These are phyloP conservation scores for Micronycteris hirsuta DNA, from an alignment of 2,113 vertebrate species.

Conservation along the genomic window DNA sequence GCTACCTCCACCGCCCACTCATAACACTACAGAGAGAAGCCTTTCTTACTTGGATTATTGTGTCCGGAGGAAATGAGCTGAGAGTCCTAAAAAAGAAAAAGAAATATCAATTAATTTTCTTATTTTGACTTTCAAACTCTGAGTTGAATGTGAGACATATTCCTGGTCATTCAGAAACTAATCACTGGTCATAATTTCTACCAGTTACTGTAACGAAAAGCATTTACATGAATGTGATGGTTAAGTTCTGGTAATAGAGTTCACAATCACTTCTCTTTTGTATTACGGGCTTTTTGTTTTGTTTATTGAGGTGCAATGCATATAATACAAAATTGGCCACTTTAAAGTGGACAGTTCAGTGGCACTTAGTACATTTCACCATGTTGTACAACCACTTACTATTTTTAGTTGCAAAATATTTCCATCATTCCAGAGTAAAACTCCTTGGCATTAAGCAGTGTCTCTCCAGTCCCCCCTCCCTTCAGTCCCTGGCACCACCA, in stretches of 20 bases:
- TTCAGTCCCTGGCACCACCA: neutral
- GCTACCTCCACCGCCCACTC: too few relatives aligned
- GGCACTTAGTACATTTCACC: neutral
- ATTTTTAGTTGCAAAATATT: neutral
- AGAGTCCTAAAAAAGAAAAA: constrained; percentile 84
- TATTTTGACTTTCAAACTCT: constrained; percentile 8
- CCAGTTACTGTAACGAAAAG: neutral
- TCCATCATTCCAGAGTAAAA: neutral
- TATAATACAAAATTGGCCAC: neutral
- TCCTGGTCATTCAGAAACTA: neutral
- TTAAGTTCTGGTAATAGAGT: neutral
- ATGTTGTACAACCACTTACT: neutral
- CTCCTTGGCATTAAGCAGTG: neutral
- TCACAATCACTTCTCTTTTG: neutral
- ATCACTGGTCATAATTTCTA: neutral
- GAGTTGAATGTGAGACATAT: neutral
- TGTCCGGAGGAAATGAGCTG: constrained; percentile 83
- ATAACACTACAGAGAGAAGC: constrained; percentile 12
- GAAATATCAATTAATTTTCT: constrained; percentile 74
- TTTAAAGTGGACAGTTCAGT: neutral
- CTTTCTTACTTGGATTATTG: constrained; percentile 90
- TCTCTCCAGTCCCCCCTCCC: neutral
- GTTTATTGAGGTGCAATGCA: neutral
- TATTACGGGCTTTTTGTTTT: neutral
- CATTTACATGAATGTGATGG: neutral